Base-by-base conservation (phyloP, 2,888 invertebrate genomes). In the Ichneumoninae sp. region DNA sequence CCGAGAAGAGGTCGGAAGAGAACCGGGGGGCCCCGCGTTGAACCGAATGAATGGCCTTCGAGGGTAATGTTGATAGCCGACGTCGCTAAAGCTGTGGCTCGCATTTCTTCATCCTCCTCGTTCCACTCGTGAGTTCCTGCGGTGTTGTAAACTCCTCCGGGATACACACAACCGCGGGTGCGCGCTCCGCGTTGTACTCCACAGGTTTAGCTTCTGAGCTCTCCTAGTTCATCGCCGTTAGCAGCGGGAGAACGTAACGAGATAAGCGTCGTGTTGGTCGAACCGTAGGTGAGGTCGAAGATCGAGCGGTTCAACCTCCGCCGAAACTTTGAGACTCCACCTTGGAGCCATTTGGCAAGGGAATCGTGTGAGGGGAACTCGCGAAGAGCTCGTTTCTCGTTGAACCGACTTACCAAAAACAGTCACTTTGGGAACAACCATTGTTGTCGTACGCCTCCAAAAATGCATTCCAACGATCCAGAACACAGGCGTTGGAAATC, bases 31-130 rank as follows among this genome's bases (percentile, higher is more conserved):
- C 70, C 44, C 44, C 4, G 44, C 0, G 3, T 16, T 33, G 22
- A 65, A 79, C 47, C 62, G 52, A 70, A 79, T 83, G 78, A 78
- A 83, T 76, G 76, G 68, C 57, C 66, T 66, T 47, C 16, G 44
- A 54, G 71, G 50, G 66, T 72, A 47, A 75, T 71, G 83, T 70
- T 75, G 75, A 83, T 80, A 57, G 70, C 70, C 62, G 33, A 76
- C 75, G 36, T 40, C 69, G 57, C 57, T 65, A 36, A 65, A 80
- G 40, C 71, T 40, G 36, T 30, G 69, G 40, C 19, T 52, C 26
- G 44, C 79, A 13, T 52, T 70, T 70, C 70, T 83, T 79, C 68
- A 44, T 70, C 26, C 79, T 70, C 44, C 65, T 30, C 52, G 62
- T 57, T 57, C 22, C 54, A 40, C 40, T 54, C 19, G 57, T 75